phyloP scores from a whole-genome alignment of 35 echinoderm and acorn worm genomes.

The Ophioderma brevispina region DNA sequence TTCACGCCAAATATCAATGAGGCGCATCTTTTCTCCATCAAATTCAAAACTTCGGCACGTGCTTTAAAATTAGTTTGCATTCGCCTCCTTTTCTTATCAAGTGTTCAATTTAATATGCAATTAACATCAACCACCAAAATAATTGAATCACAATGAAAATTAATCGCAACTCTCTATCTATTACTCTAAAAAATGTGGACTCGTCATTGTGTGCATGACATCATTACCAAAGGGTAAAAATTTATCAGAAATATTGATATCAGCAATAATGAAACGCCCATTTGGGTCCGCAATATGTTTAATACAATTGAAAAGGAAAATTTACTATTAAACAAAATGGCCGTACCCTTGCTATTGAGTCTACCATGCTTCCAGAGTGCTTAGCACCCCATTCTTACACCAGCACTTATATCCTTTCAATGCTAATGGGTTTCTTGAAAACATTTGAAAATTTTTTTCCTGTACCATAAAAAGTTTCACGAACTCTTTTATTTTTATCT shows the following conservation, averaged over 20 bases:
- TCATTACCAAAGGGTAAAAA: not conserved
- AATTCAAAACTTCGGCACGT: not conserved
- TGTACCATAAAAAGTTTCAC: not conserved
- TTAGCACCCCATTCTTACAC: not conserved
- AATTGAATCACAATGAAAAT: not conserved
- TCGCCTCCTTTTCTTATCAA: slow-evolving; percentile 16
- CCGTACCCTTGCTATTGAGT: not conserved
- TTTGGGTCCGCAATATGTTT: not conserved
- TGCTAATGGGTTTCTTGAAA: not conserved
- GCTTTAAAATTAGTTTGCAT: slow-evolving; percentile 5
- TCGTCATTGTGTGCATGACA: not conserved
- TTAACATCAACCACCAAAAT: not conserved
- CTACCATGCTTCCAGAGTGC: not conserved
- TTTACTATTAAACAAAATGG: not conserved
- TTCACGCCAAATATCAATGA: slow-evolving; percentile 28
- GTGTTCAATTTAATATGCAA: not conserved
- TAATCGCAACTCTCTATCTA: not conserved
- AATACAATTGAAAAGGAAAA: not conserved
- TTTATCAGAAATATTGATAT: not conserved
- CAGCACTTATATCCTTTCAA: not conserved
- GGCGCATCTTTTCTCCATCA: not conserved
- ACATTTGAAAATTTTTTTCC: not conserved
- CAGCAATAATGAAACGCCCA: not conserved
- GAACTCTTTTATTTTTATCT: not conserved
- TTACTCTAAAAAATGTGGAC: not conserved